Percentiles rank a stretch among this genome's conserved stretches.
Evolutionary conservation across 2,888 invertebrate genomes (phyloP).

Genomic region (Hipparchia sbordonii): DNA sequence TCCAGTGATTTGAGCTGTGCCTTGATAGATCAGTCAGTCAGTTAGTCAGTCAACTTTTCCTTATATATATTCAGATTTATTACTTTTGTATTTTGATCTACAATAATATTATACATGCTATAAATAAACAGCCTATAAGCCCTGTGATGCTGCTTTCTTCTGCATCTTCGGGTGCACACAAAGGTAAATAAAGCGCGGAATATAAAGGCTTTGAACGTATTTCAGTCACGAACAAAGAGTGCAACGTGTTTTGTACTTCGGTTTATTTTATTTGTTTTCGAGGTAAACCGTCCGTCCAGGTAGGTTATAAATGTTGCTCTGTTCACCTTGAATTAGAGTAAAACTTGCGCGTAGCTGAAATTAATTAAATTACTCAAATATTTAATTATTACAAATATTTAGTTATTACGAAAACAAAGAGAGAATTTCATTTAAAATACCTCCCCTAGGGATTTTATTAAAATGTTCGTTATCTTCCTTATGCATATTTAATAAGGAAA

Average conservation of each 20-base stretch:
- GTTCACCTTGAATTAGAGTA: not conserved
- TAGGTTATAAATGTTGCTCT: not conserved
- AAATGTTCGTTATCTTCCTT: slow-evolving; percentile 5
- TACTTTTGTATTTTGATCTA: no score
- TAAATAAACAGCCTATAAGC: not conserved
- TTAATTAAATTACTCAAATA: slow-evolving; percentile 1
- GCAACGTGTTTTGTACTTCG: slow-evolving; percentile 13
- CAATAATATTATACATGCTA: not conserved
- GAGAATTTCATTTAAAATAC: not conserved
- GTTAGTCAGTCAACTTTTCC: no score
- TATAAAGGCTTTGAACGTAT: slow-evolving; percentile 9
- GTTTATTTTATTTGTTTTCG: slow-evolving; percentile 19
- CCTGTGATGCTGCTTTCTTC: slow-evolving; percentile 4
- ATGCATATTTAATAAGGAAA: slow-evolving; percentile 11
- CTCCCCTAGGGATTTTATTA: not conserved
- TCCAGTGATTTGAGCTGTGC: no score
- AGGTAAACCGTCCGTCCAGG: slow-evolving; percentile 5
- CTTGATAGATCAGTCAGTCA: no score
- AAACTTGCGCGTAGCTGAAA: not conserved
- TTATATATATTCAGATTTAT: no score
- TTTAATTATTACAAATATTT: slow-evolving; percentile 1
- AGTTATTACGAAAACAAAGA: not conserved
- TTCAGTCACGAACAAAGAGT: slow-evolving; percentile 20
- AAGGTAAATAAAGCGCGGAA: slow-evolving; percentile 15
- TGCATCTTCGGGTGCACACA: slow-evolving; percentile 8